Evolutionary conservation across 2,797 vertebrate species (phyloP).

Genomic region (Anguilla obscura): DNA sequence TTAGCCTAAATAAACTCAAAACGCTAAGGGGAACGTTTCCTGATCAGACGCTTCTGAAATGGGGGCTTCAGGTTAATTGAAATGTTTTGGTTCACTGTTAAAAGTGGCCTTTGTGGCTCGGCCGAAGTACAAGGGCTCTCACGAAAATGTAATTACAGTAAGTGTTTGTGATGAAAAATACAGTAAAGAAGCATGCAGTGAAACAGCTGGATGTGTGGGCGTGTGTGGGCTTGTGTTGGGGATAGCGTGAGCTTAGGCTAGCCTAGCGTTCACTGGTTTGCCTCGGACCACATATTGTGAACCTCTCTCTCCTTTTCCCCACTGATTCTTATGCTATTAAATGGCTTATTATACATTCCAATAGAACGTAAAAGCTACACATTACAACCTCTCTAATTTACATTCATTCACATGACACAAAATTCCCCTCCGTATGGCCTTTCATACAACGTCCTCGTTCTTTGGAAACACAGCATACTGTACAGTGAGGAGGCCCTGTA

Average conservation of each 20-base stretch:
- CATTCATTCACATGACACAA: neutral
- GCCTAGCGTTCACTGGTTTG: no score
- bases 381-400: neutral
- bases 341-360: no score
- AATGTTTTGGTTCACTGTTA: neutral
- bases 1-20: neutral
- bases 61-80: neutral
- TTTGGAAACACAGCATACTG: neutral
- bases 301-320: neutral
- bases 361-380: neutral
- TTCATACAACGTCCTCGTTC: neutral
- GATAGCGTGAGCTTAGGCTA: no score
- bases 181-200: no score
- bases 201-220: no score
- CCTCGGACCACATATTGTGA: no score
- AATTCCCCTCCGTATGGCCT: neutral
- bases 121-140: neutral
- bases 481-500: neutral
- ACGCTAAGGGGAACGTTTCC: neutral
- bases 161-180: no score
- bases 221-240: no score
- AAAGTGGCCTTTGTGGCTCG: neutral
- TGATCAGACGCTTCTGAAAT: neutral
- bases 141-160: no score
- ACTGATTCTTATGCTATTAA: no score